phyloP scores from a whole-genome alignment of 92 coral and sea anemone species.

The Micromussa lordhowensis region DNA sequence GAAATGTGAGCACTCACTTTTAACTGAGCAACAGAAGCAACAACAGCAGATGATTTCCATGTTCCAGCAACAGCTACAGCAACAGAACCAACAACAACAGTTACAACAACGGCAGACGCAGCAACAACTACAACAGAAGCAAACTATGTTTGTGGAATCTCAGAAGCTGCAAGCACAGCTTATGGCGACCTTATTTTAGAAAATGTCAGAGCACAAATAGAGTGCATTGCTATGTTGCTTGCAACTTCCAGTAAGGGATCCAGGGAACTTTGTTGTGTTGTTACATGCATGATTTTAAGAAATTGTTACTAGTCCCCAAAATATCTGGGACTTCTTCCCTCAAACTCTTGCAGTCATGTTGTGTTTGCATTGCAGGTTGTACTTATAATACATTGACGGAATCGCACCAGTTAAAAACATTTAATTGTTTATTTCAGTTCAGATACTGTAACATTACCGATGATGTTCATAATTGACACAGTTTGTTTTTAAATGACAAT shows the following conservation, averaged over 20 bases:
- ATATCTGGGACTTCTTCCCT: conserved; percentile 37
- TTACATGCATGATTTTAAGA: conserved; percentile 33
- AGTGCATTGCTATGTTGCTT: conserved; percentile 40
- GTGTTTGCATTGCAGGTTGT: conserved; percentile 30
- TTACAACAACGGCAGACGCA: conserved; percentile 41
- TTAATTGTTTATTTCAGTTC: background rate
- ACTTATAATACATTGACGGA: conserved; percentile 21
- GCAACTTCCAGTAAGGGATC: conserved; percentile 45
- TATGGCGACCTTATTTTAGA: conserved; percentile 60
- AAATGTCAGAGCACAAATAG: conserved; percentile 49
- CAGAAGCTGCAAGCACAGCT: conserved; percentile 64
- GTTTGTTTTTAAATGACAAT: conserved; percentile 25
- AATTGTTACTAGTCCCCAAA: conserved; percentile 24
- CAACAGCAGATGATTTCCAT: conserved; percentile 56
- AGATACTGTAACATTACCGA: background rate
- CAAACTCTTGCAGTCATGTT: conserved; percentile 23
- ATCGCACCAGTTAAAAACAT: conserved; percentile 22
- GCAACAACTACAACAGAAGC: conserved; percentile 61
- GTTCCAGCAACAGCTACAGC: conserved; percentile 55
- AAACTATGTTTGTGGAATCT: conserved; percentile 55
- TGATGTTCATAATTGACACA: conserved; percentile 29
- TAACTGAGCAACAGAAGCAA: conserved; percentile 43
- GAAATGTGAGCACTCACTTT: conserved; percentile 46
- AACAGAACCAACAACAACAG: conserved; percentile 34
- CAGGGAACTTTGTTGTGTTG: conserved; percentile 61